These are phyloP conservation scores for Hyposmocoma kahamanoa DNA, from an alignment of 1,140 invertebrate species.

Conservation along the genomic window DNA sequence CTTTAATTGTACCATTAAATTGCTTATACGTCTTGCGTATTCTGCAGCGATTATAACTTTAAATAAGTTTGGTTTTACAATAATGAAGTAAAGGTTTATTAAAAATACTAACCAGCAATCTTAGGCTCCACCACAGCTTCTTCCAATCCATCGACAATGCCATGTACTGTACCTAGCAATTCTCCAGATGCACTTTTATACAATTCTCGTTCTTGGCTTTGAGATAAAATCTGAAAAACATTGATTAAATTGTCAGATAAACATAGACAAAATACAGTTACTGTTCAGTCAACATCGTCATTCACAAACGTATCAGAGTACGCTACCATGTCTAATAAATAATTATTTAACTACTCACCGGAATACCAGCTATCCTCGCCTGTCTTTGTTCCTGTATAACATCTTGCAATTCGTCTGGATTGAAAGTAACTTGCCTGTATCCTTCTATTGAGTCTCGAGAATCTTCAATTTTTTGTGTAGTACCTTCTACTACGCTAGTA, in stretches of 20 bases:
- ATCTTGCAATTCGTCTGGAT: conserved; percentile 22
- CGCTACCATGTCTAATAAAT: too few relatives aligned
- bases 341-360: too few relatives aligned
- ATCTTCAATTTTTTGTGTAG: conserved; percentile 8
- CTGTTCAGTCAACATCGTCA: too few relatives aligned
- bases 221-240: neutral
- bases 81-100: too few relatives aligned
- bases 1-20: conserved; percentile 1
- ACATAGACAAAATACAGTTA: too few relatives aligned
- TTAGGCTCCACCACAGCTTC: conserved; percentile 32
- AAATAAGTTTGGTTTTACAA: too few relatives aligned
- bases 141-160: conserved; percentile 36
- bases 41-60: too few relatives aligned
- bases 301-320: too few relatives aligned
- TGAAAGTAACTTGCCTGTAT: conserved; percentile 31
- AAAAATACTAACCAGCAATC: conserved; percentile 35
- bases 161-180: conserved; percentile 30
- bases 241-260: conserved; percentile 6
- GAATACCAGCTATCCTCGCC: too few relatives aligned
- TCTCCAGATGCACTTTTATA: conserved; percentile 22
- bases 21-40: too few relatives aligned
- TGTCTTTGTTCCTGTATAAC: too few relatives aligned
- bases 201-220: neutral
- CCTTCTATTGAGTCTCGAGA: conserved; percentile 22
- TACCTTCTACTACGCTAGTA: neutral